Conservation (phyloP, 2,797 vertebrate species). For the Dicrostonyx torquatus region DNA sequence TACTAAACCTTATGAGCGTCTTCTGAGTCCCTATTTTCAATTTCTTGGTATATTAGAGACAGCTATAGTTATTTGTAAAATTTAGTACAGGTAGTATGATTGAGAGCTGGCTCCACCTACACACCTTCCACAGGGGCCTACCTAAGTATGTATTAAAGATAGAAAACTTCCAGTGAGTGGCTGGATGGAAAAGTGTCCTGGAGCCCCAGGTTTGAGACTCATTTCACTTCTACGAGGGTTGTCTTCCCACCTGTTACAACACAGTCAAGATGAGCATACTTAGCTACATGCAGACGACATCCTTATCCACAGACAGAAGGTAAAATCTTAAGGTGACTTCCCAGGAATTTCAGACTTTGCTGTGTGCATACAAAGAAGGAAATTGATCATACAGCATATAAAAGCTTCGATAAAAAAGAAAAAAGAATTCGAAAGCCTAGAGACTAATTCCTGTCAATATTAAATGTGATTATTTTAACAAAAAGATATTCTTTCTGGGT, state of each 20-base stretch:
- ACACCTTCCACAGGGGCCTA: neutral
- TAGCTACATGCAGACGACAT: neutral
- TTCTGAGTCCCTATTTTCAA: neutral
- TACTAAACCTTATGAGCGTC: neutral
- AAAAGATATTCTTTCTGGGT: neutral
- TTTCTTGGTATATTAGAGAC: neutral
- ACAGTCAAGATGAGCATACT: neutral
- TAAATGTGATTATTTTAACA: neutral
- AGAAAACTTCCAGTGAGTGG: neutral
- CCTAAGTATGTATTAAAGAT: neutral
- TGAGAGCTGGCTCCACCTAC: neutral
- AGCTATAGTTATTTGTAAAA: neutral
- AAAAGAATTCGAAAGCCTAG: neutral
- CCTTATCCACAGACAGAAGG: neutral
- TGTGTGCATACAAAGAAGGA: neutral
- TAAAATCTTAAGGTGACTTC: neutral
- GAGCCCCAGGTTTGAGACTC: neutral
- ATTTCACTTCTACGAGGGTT: neutral
- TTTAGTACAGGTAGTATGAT: neutral
- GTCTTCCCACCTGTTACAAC: neutral
- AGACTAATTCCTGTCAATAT: neutral
- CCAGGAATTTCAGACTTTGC: neutral
- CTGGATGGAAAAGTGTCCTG: neutral
- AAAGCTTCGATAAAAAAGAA: constrained; percentile 20
- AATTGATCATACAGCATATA: neutral